phyloP scores from a whole-genome alignment of 2,888 invertebrate genomes.

The Eilema griseolum region DNA sequence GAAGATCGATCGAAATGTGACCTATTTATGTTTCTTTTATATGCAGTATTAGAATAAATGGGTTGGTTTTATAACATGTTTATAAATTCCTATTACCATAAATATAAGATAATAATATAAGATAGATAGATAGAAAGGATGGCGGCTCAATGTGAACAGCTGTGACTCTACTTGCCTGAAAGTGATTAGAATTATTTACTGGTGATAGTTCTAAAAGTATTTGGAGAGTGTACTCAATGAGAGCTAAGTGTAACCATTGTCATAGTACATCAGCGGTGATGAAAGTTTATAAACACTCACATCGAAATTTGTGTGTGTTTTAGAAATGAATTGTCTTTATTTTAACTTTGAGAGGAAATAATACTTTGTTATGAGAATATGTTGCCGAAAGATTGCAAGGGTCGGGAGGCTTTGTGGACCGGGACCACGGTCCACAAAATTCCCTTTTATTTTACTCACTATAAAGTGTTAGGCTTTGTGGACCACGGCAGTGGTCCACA shows the following conservation, averaged over 20 bases:
- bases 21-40: conserved; percentile 18
- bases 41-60: conserved; percentile 13
- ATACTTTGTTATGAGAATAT: neutral
- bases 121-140: too few relatives aligned
- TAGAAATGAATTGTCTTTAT: neutral
- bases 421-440: too few relatives aligned
- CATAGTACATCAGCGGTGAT: neutral
- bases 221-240: neutral
- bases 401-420: too few relatives aligned
- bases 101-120: too few relatives aligned
- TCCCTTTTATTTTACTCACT: too few relatives aligned
- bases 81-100: neutral
- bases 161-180: neutral
- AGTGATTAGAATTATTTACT: neutral
- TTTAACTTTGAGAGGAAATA: too few relatives aligned
- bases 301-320: neutral
- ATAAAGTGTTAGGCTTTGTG: too few relatives aligned
- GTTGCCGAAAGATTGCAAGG: neutral
- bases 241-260: neutral
- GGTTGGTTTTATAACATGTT: conserved; percentile 6
- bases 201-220: neutral
- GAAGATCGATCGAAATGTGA: conserved; percentile 31
- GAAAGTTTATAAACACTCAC: too few relatives aligned
- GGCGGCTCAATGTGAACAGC: too few relatives aligned
- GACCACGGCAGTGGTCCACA: too few relatives aligned